phyloP scores from a whole-genome alignment of 2,888 invertebrate genomes.

The Andrena bucephala region DNA sequence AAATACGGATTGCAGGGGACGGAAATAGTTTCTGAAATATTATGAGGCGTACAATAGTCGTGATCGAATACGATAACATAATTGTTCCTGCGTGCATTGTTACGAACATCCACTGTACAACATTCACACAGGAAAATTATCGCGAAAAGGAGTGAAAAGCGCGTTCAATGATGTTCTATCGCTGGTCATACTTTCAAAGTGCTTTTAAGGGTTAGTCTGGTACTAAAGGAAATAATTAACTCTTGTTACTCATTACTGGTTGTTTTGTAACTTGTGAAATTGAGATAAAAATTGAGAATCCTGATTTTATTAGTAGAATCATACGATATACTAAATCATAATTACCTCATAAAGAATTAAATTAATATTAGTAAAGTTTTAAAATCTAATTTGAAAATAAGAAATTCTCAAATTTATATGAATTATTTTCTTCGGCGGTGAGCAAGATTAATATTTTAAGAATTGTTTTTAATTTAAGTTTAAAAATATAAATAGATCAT shows the following conservation, averaged over 20 bases:
- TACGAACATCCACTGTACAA: conserved; percentile 20
- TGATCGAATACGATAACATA: conserved; percentile 41
- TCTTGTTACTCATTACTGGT: not conserved
- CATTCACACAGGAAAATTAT: conserved; percentile 24
- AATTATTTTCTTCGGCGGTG: too few species aligned
- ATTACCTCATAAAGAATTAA: too few species aligned
- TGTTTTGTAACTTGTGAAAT: too few species aligned
- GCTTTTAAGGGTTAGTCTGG: not conserved
- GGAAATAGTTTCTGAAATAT: conserved; percentile 46
- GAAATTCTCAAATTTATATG: too few species aligned
- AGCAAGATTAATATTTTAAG: not conserved
- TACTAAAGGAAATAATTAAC: not conserved
- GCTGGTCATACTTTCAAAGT: not conserved
- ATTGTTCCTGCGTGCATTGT: conserved; percentile 43
- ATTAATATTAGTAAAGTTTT: too few species aligned
- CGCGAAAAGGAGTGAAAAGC: conserved; percentile 6
- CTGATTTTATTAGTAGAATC: not conserved
- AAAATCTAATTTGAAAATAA: too few species aligned
- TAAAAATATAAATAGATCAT: too few species aligned
- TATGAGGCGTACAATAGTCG: conserved; percentile 26
- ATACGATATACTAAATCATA: not conserved
- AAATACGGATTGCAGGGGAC: conserved; percentile 22
- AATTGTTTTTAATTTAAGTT: not conserved
- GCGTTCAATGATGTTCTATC: not conserved
- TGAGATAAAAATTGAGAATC: too few species aligned